Percentiles rank a stretch among this genome's conserved stretches.
These are phyloP conservation scores for Sphaeramia orbicularis DNA, from an alignment of 2,797 vertebrate genomes.

Conservation along the genomic window DNA sequence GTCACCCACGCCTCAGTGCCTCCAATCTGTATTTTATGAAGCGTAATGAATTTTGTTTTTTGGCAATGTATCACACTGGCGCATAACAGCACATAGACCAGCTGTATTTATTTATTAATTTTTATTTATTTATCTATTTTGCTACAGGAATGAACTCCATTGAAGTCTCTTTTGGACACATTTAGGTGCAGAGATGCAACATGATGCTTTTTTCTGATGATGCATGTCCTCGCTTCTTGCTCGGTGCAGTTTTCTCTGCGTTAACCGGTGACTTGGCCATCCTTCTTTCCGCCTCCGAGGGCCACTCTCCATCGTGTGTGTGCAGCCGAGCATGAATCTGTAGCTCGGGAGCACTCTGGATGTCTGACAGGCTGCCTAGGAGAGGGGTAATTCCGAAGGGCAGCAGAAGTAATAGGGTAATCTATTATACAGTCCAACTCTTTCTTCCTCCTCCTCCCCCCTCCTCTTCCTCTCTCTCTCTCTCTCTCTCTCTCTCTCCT, in stretches of 20 bases:
- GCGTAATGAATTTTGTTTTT: constrained; percentile 58
- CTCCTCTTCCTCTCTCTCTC: constrained; percentile 9
- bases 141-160: constrained; percentile 18
- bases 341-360: constrained; percentile 54
- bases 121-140: not conserved
- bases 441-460: constrained; percentile 57
- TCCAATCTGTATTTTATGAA: constrained; percentile 52
- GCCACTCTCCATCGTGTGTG: constrained; percentile 60
- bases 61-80: constrained; percentile 57
- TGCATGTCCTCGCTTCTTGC: constrained; percentile 44
- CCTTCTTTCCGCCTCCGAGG: constrained; percentile 62
- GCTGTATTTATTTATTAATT: not conserved
- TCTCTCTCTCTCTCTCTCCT: constrained; percentile 1
- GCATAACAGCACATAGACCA: constrained; percentile 35
- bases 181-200: constrained; percentile 13
- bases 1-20: constrained; percentile 66
- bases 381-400: constrained; percentile 79
- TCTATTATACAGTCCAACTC: constrained; percentile 83
- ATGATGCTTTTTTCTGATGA: constrained; percentile 25
- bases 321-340: constrained; percentile 71
- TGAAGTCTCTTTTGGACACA: constrained; percentile 40
- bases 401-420: constrained; percentile 85
- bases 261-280: constrained; percentile 49
- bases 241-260: constrained; percentile 44
- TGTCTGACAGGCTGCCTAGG: constrained; percentile 71